These are phyloP conservation scores for Anthophora plumipes DNA, from an alignment of 2,888 invertebrate genomes.

Conservation along the genomic window DNA sequence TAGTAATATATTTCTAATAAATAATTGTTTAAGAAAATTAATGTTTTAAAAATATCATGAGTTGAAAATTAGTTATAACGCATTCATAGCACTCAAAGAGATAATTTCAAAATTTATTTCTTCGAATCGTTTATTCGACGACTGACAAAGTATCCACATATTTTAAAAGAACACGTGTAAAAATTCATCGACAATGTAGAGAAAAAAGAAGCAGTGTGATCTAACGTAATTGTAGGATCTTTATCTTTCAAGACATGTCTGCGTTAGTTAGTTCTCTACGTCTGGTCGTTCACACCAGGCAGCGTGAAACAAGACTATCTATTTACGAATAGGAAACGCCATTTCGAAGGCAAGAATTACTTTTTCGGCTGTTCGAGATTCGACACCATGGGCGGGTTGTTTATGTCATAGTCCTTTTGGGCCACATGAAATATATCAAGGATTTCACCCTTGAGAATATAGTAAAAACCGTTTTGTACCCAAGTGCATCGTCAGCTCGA, in stretches of 20 bases:
- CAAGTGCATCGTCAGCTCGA: constrained; percentile 24
- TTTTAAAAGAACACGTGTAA: constrained; percentile 9
- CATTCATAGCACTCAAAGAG: no score
- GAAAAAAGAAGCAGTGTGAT: not conserved
- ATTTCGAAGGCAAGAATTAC: constrained; percentile 20
- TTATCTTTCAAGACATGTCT: constrained; percentile 4
- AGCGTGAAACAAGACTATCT: constrained; percentile 26
- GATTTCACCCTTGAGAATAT: constrained; percentile 52
- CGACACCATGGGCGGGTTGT: constrained; percentile 59
- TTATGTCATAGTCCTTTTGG: constrained; percentile 39
- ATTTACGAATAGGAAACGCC: constrained; percentile 43
- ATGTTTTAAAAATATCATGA: no score
- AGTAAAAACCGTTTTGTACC: constrained; percentile 55
- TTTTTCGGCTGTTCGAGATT: constrained; percentile 30
- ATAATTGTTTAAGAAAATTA: no score
- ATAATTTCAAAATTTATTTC: no score
- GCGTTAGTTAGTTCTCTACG: not conserved
- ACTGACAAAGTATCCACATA: not conserved
- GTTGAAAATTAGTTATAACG: no score
- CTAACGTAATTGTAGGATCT: not conserved
- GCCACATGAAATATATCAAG: constrained; percentile 34
- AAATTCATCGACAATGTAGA: not conserved
- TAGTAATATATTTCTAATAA: no score
- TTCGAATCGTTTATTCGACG: no score
- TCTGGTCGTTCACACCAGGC: not conserved